Conservation (phyloP, 1,140 invertebrate species). For the Bombus sibiricus region DNA sequence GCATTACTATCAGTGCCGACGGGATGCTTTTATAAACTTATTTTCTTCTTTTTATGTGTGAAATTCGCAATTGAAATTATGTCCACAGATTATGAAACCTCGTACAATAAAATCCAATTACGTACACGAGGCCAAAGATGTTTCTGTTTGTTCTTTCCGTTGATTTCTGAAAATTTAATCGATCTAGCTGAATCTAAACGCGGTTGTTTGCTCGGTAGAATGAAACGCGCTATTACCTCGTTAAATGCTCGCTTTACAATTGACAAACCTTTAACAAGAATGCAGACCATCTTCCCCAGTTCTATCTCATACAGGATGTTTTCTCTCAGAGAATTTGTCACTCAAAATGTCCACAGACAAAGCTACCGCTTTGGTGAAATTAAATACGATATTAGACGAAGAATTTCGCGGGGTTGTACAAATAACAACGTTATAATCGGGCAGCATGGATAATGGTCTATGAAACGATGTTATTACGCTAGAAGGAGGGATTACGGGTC, state of each 20-base stretch:
- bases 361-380: neutral
- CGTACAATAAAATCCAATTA: neutral
- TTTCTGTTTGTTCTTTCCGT: neutral
- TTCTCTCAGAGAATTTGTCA: too few relatives aligned
- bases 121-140: neutral
- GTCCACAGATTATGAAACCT: neutral
- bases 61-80: neutral
- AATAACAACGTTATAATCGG: conserved; percentile 14
- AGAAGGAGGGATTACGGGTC: conserved; percentile 40
- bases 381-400: neutral
- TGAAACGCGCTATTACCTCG: neutral
- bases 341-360: neutral
- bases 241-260: neutral
- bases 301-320: neutral
- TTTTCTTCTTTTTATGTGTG: neutral
- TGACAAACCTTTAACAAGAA: neutral
- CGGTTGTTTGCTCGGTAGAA: neutral
- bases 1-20: neutral
- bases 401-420: conserved; percentile 6
- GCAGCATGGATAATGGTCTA: conserved; percentile 32
- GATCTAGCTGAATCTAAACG: neutral
- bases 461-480: conserved; percentile 46
- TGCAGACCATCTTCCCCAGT: too few relatives aligned
- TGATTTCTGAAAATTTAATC: neutral
- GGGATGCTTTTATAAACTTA: neutral